Evolutionary conservation across 1,140 invertebrate genomes (phyloP), one percentile per base, ranked within the genome.

Genomic region (Hylyphantes graminicola): DNA sequence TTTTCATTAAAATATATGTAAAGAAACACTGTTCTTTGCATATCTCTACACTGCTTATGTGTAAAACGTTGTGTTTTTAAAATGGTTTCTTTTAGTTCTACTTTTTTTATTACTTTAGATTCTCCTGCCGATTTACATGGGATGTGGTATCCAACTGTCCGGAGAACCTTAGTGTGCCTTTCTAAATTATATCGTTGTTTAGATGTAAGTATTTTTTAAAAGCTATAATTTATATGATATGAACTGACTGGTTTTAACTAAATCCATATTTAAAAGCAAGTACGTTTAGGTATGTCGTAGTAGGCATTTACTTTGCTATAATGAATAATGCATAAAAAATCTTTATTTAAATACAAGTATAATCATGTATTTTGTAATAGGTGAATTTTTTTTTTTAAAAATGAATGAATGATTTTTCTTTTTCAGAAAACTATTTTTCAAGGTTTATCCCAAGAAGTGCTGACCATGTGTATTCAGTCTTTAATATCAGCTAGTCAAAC

Each of bases 111-210:
- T 5, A 13, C 63, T 83, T 74, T 82, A 86, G 86, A 89, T 88
- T 97, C 96, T 0, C 96, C 97, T 0, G 97, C 97, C 35, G 98
- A 99, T 91, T 90, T 99, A 10, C 98, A 99, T 90, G 98, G 98
- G 0, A 98, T 99, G 97, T 99, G 98, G 98, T 99, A 99, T 91
- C 98, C 98, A 0, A 98, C 96, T 0, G 96, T 99, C 0, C 92
- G 98, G 15, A 91, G 98, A 72, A 98, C 98, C 0, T 90, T 99
- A 10, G 95, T 99, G 48, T 99, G 97, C 88, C 90, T 99, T 2
- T 98, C 97, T 0, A 94, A 98, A 86, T 91, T 99, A 0, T 99
- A 98, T 90, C 92, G 97, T 77, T 99, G 97, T 89, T 93, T 99
- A 8, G 98, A 99, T 90, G 92, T 92, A 87, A 90, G 91, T 89